Base-by-base conservation (phyloP, 2,888 invertebrate species). In the Drosophila nigricruria region DNA sequence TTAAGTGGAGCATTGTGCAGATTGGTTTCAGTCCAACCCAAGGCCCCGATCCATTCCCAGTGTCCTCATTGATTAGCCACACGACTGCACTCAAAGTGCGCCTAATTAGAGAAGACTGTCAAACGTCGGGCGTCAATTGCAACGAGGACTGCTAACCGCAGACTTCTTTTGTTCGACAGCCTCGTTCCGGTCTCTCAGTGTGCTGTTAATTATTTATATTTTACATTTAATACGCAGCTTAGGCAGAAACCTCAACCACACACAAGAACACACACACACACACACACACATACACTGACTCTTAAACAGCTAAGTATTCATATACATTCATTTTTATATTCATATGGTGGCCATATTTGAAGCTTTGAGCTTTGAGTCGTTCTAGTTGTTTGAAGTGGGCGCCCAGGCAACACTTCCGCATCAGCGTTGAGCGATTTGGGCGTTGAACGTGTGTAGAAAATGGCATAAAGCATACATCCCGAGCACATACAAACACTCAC, bases 131-230 rank as follows among this genome's bases (percentile, higher is more conserved):
- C 20, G 62, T 62, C 66, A 59, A 70, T 77, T 77, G 71, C 57
- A 63, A 61, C 25, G 42, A 61, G 72, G 36, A 62, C 65, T 62
- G 62, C 40, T 59, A 63, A 61, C 77, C 80, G 80, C 76, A 75
- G 76, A 56, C 47, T 40, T 30, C 58, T 57, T 77, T 71, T 71
- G 61, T 62, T 66, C 50, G 16, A 5, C 42, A 57, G 49, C 63
- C 56, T 56, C 56, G 50, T 43, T 67, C 38, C 43, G 34, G 53
- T 52, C 53, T 66, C 78, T 74, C 57, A 49, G 80, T 70, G 47
- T 63, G 75, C 70, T 84, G 84, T 84, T 84, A 89, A 84, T 84
- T 89, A 84, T 84, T 89, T 85, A 89, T 82, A 89, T 85, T 89
- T 84, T 88, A 85, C 73, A 88, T 84, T 84, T 84, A 84, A 89